These are phyloP conservation scores for Piliocolobus tephrosceles DNA, from an alignment of 2,113 vertebrate species.

Conservation along the genomic window DNA sequence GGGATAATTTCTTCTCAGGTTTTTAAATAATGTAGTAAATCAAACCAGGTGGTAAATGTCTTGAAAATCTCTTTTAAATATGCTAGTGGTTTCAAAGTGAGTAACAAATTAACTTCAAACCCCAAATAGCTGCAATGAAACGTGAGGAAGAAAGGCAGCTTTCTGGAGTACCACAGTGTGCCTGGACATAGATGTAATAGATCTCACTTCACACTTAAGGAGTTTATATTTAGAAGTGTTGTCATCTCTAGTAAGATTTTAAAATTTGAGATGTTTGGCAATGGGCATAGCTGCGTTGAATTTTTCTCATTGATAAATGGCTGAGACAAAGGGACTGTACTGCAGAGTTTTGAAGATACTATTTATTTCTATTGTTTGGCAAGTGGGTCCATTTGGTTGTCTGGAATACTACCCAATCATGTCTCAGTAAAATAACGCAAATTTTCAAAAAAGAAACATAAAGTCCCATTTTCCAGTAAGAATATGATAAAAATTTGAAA, in stretches of 20 bases:
- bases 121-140: background rate
- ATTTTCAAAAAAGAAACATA: background rate
- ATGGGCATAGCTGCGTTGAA: background rate
- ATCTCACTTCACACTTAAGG: background rate
- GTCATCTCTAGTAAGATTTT: background rate
- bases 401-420: background rate
- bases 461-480: background rate
- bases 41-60: slow-evolving; percentile 66
- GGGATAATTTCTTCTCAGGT: slow-evolving; percentile 45
- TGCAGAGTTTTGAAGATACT: background rate
- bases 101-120: slow-evolving; percentile 21
- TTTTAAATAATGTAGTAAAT: slow-evolving; percentile 73
- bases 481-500: background rate
- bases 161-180: background rate
- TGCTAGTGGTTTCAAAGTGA: background rate
- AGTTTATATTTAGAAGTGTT: background rate
- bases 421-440: background rate
- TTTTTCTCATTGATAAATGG: background rate
- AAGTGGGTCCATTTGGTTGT: background rate
- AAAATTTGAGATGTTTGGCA: background rate
- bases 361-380: background rate
- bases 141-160: background rate
- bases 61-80: slow-evolving; percentile 53
- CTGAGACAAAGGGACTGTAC: background rate
- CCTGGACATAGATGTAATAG: background rate